phyloP scores from a whole-genome alignment of 2,113 vertebrate species.

The Prinia subflava region DNA sequence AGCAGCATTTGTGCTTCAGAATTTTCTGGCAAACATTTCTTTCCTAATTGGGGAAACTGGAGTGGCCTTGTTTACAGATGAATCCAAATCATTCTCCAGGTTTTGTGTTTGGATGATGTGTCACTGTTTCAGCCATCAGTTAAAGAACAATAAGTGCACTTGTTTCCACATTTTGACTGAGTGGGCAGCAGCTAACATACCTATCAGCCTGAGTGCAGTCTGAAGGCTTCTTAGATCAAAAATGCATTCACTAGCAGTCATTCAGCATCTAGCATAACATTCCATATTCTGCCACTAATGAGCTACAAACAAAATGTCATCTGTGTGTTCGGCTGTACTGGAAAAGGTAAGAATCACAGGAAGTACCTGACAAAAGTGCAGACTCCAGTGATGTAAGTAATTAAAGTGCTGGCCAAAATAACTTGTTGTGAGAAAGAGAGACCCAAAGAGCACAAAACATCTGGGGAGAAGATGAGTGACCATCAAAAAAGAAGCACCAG shows the following conservation, averaged over 20 bases:
- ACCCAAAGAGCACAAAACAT: not conserved
- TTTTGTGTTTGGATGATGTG: not conserved
- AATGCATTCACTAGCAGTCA: not conserved
- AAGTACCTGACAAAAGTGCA: not conserved
- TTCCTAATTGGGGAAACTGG: not conserved
- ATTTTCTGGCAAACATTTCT: not conserved
- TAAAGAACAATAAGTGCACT: not conserved
- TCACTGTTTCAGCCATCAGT: not conserved
- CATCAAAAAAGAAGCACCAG: not conserved
- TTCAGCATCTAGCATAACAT: not conserved
- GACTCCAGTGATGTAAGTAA: not conserved
- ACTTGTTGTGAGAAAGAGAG: not conserved
- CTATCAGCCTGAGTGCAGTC: not conserved
- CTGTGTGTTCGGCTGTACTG: not conserved
- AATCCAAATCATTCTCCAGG: not conserved
- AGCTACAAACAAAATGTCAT: not conserved
- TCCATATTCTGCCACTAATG: not conserved
- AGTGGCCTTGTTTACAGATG: not conserved
- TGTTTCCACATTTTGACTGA: not conserved
- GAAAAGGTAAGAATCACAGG: not conserved
- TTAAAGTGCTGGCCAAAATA: not conserved
- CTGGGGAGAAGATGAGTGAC: not conserved
- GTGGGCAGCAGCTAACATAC: not conserved
- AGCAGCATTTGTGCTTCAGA: not conserved
- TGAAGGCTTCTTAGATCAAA: not conserved